Evolutionary conservation across 2,888 invertebrate genomes (phyloP), one percentile per base, ranked within the genome.

Genomic region (Omphaloscelis lunosa): DNA sequence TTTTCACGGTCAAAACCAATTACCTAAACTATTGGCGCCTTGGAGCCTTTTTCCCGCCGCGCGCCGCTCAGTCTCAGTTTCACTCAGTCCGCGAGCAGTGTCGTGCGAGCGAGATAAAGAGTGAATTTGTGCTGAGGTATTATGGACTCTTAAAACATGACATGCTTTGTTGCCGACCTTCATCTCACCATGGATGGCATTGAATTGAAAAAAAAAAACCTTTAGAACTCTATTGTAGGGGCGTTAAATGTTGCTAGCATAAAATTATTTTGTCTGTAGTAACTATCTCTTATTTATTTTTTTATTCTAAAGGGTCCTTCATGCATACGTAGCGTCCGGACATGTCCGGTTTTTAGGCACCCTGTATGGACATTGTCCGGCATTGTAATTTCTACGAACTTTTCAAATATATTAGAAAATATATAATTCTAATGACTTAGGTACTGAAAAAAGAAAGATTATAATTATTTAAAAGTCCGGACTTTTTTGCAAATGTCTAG

Each of bases 81-180:
- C 45, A 15, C 45, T 45, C 45, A 15, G 45, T 45, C 45, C 5
- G 45, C 15, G 15, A 15, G 12, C 45, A 15, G 41, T 41, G 9
- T 41, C 41, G 41, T 41, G 41, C 41, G 41, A 41, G 15, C 45
- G 45, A 45, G 45, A 45, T 15, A 45, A 45, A 5, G 45, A 45
- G 45, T 45, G 45, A 45, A 45, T 45, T 45, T 15, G 45, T 15
- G 45, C 45, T 45, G 17, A 48, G 48, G 17, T 48, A 48, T 17
- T 6, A 17, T 17, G 17, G 17, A 6, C 48, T 48, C 6, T 80
- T 12, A n/a, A 11, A 53, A 34, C 23, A 20, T 23, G 41, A 11
- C 11, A 58, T 17, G 48, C 39, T 82, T n/a, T 41, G 20, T n/a
- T 56, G 39, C 15, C 1, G 51, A 3, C 83, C 83, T 77, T 83